These are phyloP conservation scores for Furnarius figulus DNA, from an alignment of 2,113 vertebrate genomes.

Conservation along the genomic window DNA sequence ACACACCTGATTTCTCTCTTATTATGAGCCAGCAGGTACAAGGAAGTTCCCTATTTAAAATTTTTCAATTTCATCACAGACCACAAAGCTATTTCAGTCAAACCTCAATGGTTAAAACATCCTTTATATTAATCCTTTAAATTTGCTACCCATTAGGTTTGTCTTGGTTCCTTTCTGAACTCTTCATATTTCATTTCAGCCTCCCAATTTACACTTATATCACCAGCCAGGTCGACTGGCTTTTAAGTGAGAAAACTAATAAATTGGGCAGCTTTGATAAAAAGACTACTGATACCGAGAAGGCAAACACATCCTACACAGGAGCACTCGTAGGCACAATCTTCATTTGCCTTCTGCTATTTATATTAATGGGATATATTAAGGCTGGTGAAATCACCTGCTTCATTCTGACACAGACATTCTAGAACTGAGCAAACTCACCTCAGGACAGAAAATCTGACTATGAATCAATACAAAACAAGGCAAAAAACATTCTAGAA, in stretches of 20 bases:
- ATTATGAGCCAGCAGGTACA: not conserved
- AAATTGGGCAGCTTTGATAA: not conserved
- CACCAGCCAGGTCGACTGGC: not conserved
- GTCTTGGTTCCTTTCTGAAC: not conserved
- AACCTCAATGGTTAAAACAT: not conserved
- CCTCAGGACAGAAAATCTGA: not conserved
- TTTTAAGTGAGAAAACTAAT: not conserved
- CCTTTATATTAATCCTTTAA: not conserved
- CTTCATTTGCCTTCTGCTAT: not conserved
- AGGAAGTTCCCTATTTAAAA: not conserved
- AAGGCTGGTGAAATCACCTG: not conserved
- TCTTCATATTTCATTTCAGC: not conserved
- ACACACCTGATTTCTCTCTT: not conserved
- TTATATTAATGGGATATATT: not conserved
- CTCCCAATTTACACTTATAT: not conserved
- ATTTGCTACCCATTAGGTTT: not conserved
- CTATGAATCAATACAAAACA: not conserved
- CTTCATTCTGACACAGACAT: not conserved
- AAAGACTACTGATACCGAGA: not conserved
- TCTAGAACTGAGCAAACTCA: not conserved
- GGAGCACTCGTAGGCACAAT: not conserved
- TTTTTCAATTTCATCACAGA: not conserved
- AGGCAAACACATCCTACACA: not conserved
- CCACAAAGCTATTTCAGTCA: not conserved
- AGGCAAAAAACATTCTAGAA: not conserved